Evolutionary conservation across 2,797 vertebrate species (phyloP), one percentile per base, ranked within the genome.

Genomic region (Distichodus sexfasciatus): DNA sequence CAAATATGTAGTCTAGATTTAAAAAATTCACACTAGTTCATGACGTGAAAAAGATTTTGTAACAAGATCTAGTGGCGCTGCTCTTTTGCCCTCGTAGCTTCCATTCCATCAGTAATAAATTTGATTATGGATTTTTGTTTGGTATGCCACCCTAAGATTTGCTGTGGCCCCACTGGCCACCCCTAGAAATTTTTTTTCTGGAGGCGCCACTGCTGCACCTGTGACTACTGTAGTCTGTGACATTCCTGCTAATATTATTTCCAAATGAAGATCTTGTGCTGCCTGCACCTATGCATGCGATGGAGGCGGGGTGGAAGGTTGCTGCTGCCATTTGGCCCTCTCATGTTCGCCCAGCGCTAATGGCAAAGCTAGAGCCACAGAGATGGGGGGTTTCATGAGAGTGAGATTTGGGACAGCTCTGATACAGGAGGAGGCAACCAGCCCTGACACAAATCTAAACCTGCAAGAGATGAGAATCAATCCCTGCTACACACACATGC

Each of bases 391-490:
- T 71, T 68, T 71, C 54, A 57, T 62, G 76, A 70, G 76, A 66
- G 66, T 75, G 29, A 69, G 71, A 73, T 79, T 76, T 75, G 62
- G n/a, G 55, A 48, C 28, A 40, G 15, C 43, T 66, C 69, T 66
- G 57, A 72, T 78, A 57, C 67, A 70, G 84, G 76, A 81, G 70
- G 69, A 76, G 67, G 79, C 82, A 84, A 87, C 78, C 3, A 21
- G 81, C 63, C 50, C 71, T 2, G 84, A 87, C 84, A 82, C 73
- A 72, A 54, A 81, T 74, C 41, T 46, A 76, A 75, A 72, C 75
- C 68, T 65, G 63, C 69, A 71, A 80, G 78, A 83, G 84, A 84
- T 68, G 58, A 68, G 79, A 87, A 87, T 87, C 84, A 82, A 63
- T 87, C 76, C 75, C 72, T 71, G 63, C 57, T 61, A 55, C 74